These are phyloP conservation scores for Dunckerocampus dactyliophorus DNA, from an alignment of 2,113 vertebrate genomes.

Conservation along the genomic window DNA sequence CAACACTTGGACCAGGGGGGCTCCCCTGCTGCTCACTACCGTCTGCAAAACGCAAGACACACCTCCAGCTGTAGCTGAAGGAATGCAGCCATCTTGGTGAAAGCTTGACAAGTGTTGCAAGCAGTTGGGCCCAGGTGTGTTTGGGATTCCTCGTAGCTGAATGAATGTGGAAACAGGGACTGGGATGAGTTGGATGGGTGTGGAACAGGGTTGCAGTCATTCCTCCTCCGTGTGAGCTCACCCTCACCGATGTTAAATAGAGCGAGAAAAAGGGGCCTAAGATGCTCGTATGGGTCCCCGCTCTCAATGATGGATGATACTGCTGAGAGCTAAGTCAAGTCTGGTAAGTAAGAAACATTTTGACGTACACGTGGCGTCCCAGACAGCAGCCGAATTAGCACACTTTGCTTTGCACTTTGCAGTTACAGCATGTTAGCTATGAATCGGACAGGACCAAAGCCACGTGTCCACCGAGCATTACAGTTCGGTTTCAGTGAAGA, in stretches of 20 bases:
- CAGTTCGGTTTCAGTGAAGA: no score
- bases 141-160: slow-evolving; percentile 50
- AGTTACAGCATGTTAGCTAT: no score
- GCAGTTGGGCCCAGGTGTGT: slow-evolving; percentile 53
- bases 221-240: slow-evolving; percentile 59
- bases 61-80: slow-evolving; percentile 11
- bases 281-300: slow-evolving; percentile 38
- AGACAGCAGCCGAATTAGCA: no score
- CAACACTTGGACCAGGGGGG: no score
- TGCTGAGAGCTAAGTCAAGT: slow-evolving; percentile 56
- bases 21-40: no score
- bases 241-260: slow-evolving; percentile 73
- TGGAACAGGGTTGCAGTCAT: slow-evolving; percentile 28
- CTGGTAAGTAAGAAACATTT: not conserved
- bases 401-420: no score
- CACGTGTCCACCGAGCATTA: no score
- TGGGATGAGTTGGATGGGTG: not conserved
- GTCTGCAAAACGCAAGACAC: not conserved
- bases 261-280: slow-evolving; percentile 57
- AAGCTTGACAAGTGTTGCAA: slow-evolving; percentile 21
- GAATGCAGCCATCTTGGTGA: slow-evolving; percentile 41
- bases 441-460: no score
- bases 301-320: slow-evolving; percentile 66
- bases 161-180: slow-evolving; percentile 17
- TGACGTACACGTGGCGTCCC: no score